These are phyloP conservation scores for Cetoscarus ocellatus DNA, from an alignment of 2,797 vertebrate species.

Conservation along the genomic window DNA sequence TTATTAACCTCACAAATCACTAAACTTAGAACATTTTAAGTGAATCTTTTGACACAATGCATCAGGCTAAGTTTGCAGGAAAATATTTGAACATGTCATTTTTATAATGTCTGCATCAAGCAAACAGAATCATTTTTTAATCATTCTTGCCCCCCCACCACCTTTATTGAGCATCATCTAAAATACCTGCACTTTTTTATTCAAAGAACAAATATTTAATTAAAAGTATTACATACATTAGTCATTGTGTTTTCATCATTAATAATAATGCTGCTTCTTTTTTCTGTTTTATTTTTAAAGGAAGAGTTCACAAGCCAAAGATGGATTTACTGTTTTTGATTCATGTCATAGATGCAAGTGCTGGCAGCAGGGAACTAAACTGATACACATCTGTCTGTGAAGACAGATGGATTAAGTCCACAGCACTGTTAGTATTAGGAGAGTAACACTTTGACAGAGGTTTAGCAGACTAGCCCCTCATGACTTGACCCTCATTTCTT, in stretches of 20 bases:
- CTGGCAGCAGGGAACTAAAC: slow-evolving; percentile 42
- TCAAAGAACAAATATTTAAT: slow-evolving; percentile 63
- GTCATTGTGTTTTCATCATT: slow-evolving; percentile 63
- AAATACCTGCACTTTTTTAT: slow-evolving; percentile 59
- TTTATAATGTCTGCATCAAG: slow-evolving; percentile 43
- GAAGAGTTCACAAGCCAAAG: slow-evolving; percentile 65
- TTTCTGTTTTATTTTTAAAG: slow-evolving; percentile 5
- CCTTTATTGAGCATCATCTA: slow-evolving; percentile 38
- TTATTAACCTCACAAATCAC: slow-evolving; percentile 38
- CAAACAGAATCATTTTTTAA: slow-evolving; percentile 31
- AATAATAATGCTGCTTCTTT: slow-evolving; percentile 32
- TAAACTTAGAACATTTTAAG: slow-evolving; percentile 21
- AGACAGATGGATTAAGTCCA: slow-evolving; percentile 24
- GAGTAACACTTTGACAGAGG: slow-evolving; percentile 43
- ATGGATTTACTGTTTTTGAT: slow-evolving; percentile 60
- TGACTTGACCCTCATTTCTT: neutral
- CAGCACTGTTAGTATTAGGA: slow-evolving; percentile 19
- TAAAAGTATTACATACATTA: slow-evolving; percentile 67
- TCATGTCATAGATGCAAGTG: slow-evolving; percentile 49
- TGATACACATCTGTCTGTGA: slow-evolving; percentile 29
- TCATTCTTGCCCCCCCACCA: slow-evolving; percentile 2
- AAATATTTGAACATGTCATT: slow-evolving; percentile 15
- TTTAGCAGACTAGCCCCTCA: slow-evolving; percentile 20
- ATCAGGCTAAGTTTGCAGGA: slow-evolving; percentile 35
- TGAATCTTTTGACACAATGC: slow-evolving; percentile 39